Evolutionary conservation across 2,797 vertebrate species (phyloP).

Genomic region (Lacerta agilis): DNA sequence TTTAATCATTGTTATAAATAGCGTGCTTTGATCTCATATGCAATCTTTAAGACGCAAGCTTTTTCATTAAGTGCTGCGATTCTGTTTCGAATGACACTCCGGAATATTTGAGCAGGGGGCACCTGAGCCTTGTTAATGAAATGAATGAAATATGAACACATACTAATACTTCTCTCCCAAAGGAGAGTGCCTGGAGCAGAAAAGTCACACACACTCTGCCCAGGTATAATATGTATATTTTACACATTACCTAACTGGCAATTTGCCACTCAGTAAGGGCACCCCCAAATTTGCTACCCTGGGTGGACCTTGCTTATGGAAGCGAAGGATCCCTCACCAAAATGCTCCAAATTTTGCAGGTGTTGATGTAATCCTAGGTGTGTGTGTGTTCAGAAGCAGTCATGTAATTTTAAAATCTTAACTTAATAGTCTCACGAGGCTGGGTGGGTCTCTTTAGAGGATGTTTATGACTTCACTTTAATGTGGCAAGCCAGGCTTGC

Average conservation of each 20-base stretch:
- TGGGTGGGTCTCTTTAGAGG: no score
- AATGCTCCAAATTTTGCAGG: not conserved
- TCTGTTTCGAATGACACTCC: not conserved
- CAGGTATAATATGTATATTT: not conserved
- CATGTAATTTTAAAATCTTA: no score
- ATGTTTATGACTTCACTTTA: no score
- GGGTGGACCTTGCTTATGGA: not conserved
- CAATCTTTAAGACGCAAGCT: constrained; percentile 11
- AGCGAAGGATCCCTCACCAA: not conserved
- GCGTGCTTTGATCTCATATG: constrained; percentile 16
- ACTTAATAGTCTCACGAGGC: no score
- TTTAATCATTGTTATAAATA: constrained; percentile 31
- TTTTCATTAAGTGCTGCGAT: not conserved
- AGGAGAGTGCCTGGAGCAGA: not conserved
- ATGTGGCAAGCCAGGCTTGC: no score
- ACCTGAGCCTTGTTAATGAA: not conserved
- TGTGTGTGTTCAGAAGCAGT: not conserved
- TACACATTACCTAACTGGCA: not conserved
- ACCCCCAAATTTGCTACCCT: not conserved
- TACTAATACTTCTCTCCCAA: no score
- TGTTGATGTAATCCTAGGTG: not conserved
- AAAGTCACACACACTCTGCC: not conserved
- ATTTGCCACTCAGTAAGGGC: not conserved
- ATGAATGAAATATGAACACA: not conserved
- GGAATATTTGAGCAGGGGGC: not conserved